These are phyloP conservation scores for Macrobrachium nipponense DNA, from an alignment of 1,140 invertebrate species.

Conservation along the genomic window DNA sequence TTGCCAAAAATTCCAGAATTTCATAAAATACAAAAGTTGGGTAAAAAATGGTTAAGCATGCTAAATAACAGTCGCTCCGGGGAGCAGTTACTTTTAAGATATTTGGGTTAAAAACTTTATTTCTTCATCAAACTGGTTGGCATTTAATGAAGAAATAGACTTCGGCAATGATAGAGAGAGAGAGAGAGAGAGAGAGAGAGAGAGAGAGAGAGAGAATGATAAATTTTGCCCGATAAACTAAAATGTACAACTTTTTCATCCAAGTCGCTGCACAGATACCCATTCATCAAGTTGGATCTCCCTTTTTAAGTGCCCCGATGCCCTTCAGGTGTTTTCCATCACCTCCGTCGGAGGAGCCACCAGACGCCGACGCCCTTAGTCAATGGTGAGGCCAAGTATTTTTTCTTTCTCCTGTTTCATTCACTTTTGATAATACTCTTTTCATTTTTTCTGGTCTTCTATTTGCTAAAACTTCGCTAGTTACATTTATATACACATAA, in stretches of 20 bases:
- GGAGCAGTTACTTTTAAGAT: neutral
- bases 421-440: no score
- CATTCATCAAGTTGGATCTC: slow-evolving; percentile 12
- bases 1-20: no score
- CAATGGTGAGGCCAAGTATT: neutral
- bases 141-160: no score
- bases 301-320: slow-evolving; percentile 22
- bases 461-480: no score
- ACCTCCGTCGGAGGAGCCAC: neutral
- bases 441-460: no score
- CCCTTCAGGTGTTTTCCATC: slow-evolving; percentile 31
- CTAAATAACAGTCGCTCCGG: neutral
- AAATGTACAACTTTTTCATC: neutral
- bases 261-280: slow-evolving; percentile 22
- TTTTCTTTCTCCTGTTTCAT: neutral
- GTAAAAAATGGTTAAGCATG: neutral
- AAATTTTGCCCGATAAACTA: neutral
- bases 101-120: neutral
- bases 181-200: no score
- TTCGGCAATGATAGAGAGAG: no score
- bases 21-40: no score
- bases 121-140: no score
- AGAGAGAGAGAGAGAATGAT: no score
- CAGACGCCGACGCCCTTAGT: no score
- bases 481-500: no score